A percentile compares a stretch with the other conserved stretches of the same genome.
Evolutionary conservation across 2,888 invertebrate species (phyloP).

Genomic region (Ceriagrion tenellum): DNA sequence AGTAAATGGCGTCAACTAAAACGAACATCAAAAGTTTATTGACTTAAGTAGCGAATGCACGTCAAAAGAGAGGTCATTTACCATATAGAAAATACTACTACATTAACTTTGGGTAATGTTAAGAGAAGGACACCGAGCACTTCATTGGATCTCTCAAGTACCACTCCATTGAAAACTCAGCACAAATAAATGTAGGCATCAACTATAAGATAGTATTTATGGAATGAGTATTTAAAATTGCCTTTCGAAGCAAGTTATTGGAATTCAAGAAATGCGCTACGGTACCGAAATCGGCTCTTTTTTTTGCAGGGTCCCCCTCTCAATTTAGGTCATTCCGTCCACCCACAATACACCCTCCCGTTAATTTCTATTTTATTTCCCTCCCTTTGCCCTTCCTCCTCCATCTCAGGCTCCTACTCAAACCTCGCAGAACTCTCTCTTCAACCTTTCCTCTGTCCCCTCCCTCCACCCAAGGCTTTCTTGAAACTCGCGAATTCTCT

Average conservation of each 20-base stretch:
- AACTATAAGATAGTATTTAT: no score
- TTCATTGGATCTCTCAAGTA: no score
- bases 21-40: no score
- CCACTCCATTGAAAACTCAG: no score
- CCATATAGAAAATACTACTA: no score
- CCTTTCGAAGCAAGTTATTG: neutral
- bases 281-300: neutral
- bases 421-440: neutral
- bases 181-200: no score
- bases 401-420: neutral
- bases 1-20: no score
- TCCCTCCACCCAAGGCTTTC: neutral
- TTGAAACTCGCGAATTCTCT: slow-evolving; percentile 3
- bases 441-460: neutral
- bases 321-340: neutral
- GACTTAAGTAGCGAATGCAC: no score
- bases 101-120: no score
- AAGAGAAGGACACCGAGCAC: no score
- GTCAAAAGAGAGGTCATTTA: no score
- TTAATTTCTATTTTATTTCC: neutral
- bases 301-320: neutral
- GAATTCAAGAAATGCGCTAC: neutral
- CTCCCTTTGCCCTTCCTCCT: neutral
- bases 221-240: neutral
- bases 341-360: neutral